Base-by-base conservation (phyloP, 2,797 vertebrate genomes). In the Oreochromis mossambicus region DNA sequence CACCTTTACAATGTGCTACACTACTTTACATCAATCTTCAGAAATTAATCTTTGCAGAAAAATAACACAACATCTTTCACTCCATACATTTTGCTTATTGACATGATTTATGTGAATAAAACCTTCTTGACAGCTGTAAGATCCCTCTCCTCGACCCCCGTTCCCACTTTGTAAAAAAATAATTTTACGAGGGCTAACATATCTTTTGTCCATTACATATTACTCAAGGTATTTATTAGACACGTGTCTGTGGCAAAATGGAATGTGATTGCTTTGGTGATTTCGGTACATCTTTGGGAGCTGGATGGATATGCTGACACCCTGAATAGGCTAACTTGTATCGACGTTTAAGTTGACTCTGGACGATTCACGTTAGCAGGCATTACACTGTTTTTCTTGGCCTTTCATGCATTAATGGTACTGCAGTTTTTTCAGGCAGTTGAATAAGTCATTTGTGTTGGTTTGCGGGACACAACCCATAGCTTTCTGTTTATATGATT, bases 361-460 rank as follows among this genome's bases (percentile, higher is more conserved):
- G 66, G 66, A 46, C 6, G 38, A 46, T 26, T 46, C 5, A 26
- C 3, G 2, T 46, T 43, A 70, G 66, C 2, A 1, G 38, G 21
- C 1, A 26, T 26, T 70, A 3, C 66, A 70, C 21, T 70, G 66
- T 24, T 70, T 70, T 46, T 41, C 66, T 17, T 70, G 38, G 0
- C 21, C 66, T 70, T 70, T 66, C 21, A 6, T 46, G 24, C 14
- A 46, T 26, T 46, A 46, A 26, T 26, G 14, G 41, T 46, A 46
- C 38, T 7, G 66, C 66, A 70, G 66, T 46, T 46, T 70, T 70
- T 70, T 46, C 9, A 70, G 41, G 66, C 41, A 70, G 66, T 46
- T 70, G 14, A 46, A 70, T 26, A 70, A 70, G 2, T 70, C 14
- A 11, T 21, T 24, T 17, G 66, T 17, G 24, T 1, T 70, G 38